These are phyloP conservation scores for Agriopis marginaria DNA, from an alignment of 2,888 invertebrate genomes.

Conservation along the genomic window DNA sequence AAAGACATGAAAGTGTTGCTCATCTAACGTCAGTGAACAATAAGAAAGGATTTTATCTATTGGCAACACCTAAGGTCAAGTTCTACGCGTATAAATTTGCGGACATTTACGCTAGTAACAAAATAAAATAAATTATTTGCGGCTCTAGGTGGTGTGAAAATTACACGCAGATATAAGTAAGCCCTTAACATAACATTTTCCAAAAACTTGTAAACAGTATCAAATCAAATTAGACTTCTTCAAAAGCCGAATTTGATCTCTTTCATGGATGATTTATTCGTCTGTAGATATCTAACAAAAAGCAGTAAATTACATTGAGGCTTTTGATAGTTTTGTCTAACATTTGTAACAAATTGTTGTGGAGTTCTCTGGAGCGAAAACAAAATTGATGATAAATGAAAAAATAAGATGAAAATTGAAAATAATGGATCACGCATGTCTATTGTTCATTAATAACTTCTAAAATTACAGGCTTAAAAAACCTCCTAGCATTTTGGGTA, in stretches of 20 bases:
- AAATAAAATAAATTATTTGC: too few species aligned
- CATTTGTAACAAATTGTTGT: constrained; percentile 3
- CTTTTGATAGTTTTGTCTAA: constrained; percentile 14
- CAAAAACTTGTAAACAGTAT: constrained; percentile 1
- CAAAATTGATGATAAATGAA: constrained; percentile 5
- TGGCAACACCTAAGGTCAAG: too few species aligned
- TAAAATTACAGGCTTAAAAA: too few species aligned
- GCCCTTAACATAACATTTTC: background rate
- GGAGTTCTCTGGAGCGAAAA: background rate
- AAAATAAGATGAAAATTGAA: background rate
- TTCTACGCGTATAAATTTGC: too few species aligned
- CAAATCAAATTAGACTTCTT: constrained; percentile 6
- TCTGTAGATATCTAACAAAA: background rate
- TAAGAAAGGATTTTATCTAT: too few species aligned
- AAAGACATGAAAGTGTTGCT: too few species aligned
- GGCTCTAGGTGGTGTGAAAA: too few species aligned
- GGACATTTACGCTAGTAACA: too few species aligned
- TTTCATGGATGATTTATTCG: constrained; percentile 21
- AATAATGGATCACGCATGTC: background rate
- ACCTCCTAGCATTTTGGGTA: too few species aligned
- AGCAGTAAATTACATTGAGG: constrained; percentile 6
- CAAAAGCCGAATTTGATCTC: constrained; percentile 1
- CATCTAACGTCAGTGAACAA: too few species aligned
- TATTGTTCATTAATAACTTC: background rate
- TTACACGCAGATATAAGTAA: too few species aligned